phyloP scores from a whole-genome alignment of 92 coral and sea anemone genomes.

The Phymanthus crucifer region DNA sequence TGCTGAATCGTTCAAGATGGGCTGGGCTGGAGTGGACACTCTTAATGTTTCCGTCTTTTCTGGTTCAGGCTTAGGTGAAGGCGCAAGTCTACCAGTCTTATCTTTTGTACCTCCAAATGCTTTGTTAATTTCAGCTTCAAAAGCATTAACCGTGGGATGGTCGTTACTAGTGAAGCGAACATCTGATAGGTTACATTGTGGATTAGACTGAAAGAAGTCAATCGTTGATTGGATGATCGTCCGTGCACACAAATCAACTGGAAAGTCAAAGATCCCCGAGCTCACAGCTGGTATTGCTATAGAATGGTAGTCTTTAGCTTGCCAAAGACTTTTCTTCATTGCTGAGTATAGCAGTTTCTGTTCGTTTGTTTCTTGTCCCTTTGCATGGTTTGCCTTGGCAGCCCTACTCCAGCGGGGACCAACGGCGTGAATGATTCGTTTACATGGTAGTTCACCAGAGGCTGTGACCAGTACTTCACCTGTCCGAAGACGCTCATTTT shows the following conservation, averaged over 20 bases:
- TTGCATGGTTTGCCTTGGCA: background rate
- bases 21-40: too few species aligned
- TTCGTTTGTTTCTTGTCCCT: conserved; percentile 18
- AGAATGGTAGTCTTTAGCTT: conserved; percentile 37
- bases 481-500: conserved; percentile 8
- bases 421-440: conserved; percentile 61
- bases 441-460: conserved; percentile 63
- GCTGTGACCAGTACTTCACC: conserved; percentile 43
- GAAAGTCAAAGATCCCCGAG: conserved; percentile 72
- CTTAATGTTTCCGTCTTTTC: background rate
- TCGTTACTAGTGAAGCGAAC: conserved; percentile 65
- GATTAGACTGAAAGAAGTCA: conserved; percentile 34
- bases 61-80: background rate
- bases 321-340: conserved; percentile 31
- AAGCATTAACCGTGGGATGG: conserved; percentile 38
- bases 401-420: conserved; percentile 54
- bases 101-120: conserved; percentile 38
- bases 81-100: background rate
- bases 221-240: conserved; percentile 38
- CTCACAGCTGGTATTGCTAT: conserved; percentile 71
- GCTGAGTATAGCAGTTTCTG: conserved; percentile 24
- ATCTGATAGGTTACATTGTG: conserved; percentile 37
- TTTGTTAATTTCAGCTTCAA: conserved; percentile 42
- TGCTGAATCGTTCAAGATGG: background rate
- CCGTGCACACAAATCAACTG: conserved; percentile 57